Evolutionary conservation across 2,797 vertebrate species (phyloP).

Genomic region (Acanthopagrus latus): DNA sequence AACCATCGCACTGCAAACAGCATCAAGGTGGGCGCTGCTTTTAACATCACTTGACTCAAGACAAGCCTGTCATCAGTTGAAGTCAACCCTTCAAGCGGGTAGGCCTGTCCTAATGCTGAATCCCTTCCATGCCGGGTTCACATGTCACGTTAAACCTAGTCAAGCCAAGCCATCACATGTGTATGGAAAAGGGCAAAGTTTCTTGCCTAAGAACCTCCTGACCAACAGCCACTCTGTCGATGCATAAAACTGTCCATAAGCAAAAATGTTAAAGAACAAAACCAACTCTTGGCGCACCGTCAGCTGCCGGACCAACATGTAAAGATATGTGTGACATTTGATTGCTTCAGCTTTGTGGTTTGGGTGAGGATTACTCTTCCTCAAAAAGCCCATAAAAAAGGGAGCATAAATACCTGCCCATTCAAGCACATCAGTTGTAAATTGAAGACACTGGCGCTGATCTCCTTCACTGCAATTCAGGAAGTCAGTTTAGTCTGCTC

Average conservation of each 20-base stretch:
- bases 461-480: constrained; percentile 38
- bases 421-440: constrained; percentile 3
- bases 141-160: too few relatives aligned
- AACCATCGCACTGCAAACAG: too few relatives aligned
- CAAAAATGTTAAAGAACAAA: constrained; percentile 4
- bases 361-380: constrained; percentile 6
- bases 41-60: too few relatives aligned
- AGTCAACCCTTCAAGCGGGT: too few relatives aligned
- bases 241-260: background rate
- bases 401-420: background rate
- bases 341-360: constrained; percentile 42
- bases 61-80: too few relatives aligned
- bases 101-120: too few relatives aligned
- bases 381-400: constrained; percentile 20
- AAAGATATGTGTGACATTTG: constrained; percentile 33
- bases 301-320: constrained; percentile 32
- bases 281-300: constrained; percentile 27
- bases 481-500: constrained; percentile 43
- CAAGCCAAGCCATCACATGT: too few relatives aligned
- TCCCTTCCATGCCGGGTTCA: too few relatives aligned
- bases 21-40: too few relatives aligned
- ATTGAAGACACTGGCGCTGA: constrained; percentile 37
- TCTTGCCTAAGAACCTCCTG: too few relatives aligned
- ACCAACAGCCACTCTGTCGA: too few relatives aligned
- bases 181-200: too few relatives aligned